A percentile compares a stretch with the other conserved stretches of the same genome.
Conservation (phyloP, 2,888 invertebrate genomes). For the Lacanobia oleracea region DNA sequence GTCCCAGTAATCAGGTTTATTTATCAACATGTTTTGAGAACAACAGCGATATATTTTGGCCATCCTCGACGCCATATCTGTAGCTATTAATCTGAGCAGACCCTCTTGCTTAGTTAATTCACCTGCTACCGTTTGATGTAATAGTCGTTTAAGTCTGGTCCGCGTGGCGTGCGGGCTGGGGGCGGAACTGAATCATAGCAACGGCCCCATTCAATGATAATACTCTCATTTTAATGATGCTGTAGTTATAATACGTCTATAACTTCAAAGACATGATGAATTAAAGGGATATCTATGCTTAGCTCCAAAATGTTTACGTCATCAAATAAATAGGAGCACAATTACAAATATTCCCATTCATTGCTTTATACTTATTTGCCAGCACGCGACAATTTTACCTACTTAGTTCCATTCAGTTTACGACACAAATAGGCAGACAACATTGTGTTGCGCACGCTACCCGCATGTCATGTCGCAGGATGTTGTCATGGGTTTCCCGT, state of each 20-base stretch:
- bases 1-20: constrained; percentile 55
- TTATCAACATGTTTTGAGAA: constrained; percentile 58
- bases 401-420: constrained; percentile 52
- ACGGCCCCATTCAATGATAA: constrained; percentile 74
- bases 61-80: constrained; percentile 75
- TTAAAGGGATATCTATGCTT: background rate
- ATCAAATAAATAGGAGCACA: background rate
- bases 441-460: constrained; percentile 48
- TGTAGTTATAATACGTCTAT: constrained; percentile 1
- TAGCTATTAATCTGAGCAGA: constrained; percentile 80
- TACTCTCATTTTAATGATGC: constrained; percentile 64
- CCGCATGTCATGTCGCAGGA: constrained; percentile 61
- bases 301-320: background rate
- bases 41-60: constrained; percentile 71
- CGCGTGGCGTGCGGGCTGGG: constrained; percentile 67
- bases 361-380: constrained; percentile 21
- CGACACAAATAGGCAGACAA: constrained; percentile 32
- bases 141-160: constrained; percentile 76
- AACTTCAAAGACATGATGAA: constrained; percentile 1
- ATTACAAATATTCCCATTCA: constrained; percentile 24
- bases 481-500: constrained; percentile 62
- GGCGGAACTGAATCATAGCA: constrained; percentile 65
- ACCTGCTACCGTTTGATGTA: constrained; percentile 80
- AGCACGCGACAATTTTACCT: constrained; percentile 23
- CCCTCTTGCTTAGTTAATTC: constrained; percentile 79